Evolutionary conservation across 2,113 vertebrate genomes (phyloP), one percentile per base, ranked within the genome.

Genomic region (Stigmatopora argus): DNA sequence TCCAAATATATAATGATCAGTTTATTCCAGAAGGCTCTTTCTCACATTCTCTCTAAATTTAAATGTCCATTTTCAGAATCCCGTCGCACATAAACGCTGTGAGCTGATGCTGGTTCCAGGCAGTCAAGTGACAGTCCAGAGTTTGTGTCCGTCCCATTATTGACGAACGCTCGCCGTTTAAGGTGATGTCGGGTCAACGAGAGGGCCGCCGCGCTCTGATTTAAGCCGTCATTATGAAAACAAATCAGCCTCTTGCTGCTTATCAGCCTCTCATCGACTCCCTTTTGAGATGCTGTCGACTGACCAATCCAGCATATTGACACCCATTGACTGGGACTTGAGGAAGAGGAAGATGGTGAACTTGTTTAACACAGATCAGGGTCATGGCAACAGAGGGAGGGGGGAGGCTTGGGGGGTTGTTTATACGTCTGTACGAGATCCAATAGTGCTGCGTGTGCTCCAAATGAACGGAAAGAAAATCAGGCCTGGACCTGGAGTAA

Each of bases 181-280:
- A 84, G 81, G 83, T 73, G 85, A 74, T 7, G 79, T 64, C 53
- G 71, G 83, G 77, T 85, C 82, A 79, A 79, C 62, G 45, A 72
- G 67, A 66, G 74, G 62, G 72, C 65, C 67, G n/a, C 1, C 59
- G 71, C 72, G 72, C 49, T 58, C 79, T 75, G 45, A 64, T 89
- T 88, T 91, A 90, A 88, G 88, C 85, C 82, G 47, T 89, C 88
- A 91, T 91, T 91, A 91, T 85, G 87, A 84, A 91, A 91, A 91
- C 91, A 92, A 90, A 91, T 86, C 85, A 85, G 87, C 85, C 79
- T 81, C 83, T 77, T 61, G 61, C 76, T 76, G 77, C 84, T 87
- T 85, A 86, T 90, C 88, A 88, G 84, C 72, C 68, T 72, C 77
- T 82, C 85, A 91, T 90, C 83, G 90, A 92, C 86, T 88, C 78